Evolutionary conservation across 2,113 vertebrate species (phyloP).

Genomic region (Cercopithecus mona): DNA sequence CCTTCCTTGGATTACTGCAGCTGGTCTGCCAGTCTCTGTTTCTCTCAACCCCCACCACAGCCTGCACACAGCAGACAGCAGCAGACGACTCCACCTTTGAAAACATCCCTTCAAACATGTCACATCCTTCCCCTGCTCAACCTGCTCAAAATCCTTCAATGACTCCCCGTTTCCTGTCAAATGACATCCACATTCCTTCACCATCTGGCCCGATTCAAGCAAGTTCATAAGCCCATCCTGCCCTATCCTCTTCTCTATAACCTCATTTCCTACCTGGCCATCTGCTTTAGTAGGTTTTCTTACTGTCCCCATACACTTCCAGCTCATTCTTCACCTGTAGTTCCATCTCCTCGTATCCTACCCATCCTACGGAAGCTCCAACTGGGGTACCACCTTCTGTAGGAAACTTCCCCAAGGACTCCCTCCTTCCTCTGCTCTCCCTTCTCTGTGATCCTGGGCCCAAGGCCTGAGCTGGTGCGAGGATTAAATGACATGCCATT

Average conservation of each 20-base stretch:
- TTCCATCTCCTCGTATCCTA: neutral
- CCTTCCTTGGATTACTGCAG: constrained; percentile 28
- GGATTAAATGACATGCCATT: neutral
- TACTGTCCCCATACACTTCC: neutral
- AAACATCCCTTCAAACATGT: constrained; percentile 74
- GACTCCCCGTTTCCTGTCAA: constrained; percentile 64
- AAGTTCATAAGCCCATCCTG: neutral
- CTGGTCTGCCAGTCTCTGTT: constrained; percentile 38
- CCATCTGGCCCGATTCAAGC: constrained; percentile 40
- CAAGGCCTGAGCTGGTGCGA: neutral
- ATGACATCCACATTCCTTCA: constrained; percentile 56
- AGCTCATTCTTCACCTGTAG: neutral
- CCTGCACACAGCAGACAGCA: constrained; percentile 50
- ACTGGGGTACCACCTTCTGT: neutral
- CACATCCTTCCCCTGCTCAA: constrained; percentile 74
- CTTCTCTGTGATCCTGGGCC: constrained; percentile 3
- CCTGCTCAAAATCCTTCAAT: constrained; percentile 60
- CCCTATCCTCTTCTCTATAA: neutral
- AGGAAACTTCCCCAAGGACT: neutral
- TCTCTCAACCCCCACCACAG: neutral
- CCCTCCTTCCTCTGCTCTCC: neutral
- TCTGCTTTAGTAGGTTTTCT: neutral
- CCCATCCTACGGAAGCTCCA: neutral
- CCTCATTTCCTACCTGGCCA: neutral
- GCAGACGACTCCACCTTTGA: constrained; percentile 62